These are phyloP conservation scores for Ophiodon elongatus DNA, from an alignment of 2,113 vertebrate genomes.

Conservation along the genomic window DNA sequence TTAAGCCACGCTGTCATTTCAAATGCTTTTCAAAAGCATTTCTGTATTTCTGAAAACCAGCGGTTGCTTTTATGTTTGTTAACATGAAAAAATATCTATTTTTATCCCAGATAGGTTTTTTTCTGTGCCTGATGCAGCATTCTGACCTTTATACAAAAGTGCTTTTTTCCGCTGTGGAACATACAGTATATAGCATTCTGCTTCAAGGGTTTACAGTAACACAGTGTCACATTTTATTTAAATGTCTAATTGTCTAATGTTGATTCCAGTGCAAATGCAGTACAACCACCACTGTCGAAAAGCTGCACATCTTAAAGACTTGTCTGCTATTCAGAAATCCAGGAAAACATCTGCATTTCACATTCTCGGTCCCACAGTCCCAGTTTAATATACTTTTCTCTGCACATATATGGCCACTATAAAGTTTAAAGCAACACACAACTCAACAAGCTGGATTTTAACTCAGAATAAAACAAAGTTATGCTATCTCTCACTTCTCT, in stretches of 20 bases:
- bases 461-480: conserved; percentile 23
- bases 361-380: conserved; percentile 62
- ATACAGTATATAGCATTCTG: background rate
- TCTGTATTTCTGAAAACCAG: no score
- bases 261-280: conserved; percentile 29
- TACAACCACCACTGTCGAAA: conserved; percentile 20
- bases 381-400: conserved; percentile 63
- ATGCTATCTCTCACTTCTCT: conserved; percentile 26
- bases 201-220: conserved; percentile 3
- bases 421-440: conserved; percentile 49
- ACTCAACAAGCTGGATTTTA: conserved; percentile 46
- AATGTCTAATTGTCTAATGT: conserved; percentile 16
- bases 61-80: background rate
- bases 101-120: background rate
- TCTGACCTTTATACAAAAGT: conserved; percentile 21
- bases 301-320: conserved; percentile 25
- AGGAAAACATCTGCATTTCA: conserved; percentile 66
- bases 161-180: background rate
- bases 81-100: background rate
- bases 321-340: conserved; percentile 17
- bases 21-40: background rate
- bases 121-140: background rate
- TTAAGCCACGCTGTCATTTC: background rate
- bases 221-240: conserved; percentile 30
- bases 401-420: conserved; percentile 37